These are phyloP conservation scores for Autographa gamma DNA, from an alignment of 2,888 invertebrate genomes.

Conservation along the genomic window DNA sequence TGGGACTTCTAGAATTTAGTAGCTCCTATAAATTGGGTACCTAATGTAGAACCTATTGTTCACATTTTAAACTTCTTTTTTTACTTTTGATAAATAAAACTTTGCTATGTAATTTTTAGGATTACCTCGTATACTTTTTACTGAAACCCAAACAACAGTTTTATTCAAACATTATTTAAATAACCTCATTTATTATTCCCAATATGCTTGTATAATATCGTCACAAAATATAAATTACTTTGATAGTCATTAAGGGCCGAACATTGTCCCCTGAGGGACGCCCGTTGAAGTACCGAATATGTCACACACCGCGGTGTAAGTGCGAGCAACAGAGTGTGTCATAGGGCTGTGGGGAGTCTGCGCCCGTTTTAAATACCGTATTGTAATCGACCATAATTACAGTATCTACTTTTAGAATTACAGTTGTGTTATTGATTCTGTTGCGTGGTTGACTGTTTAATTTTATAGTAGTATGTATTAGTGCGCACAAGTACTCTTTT, in stretches of 20 bases:
- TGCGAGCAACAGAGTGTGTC: constrained; percentile 68
- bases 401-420: constrained; percentile 30
- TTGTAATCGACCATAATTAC: constrained; percentile 43
- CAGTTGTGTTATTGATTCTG: constrained; percentile 20
- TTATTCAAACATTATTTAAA: background rate
- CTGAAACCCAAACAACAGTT: no score
- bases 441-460: constrained; percentile 14
- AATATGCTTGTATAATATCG: background rate
- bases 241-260: constrained; percentile 39
- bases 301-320: constrained; percentile 63
- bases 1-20: no score
- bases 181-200: constrained; percentile 4
- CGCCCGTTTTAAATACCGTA: constrained; percentile 54
- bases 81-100: no score
- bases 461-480: no score
- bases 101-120: no score
- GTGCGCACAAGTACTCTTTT: no score
- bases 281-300: constrained; percentile 55
- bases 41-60: no score
- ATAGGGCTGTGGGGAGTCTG: constrained; percentile 56
- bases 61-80: no score
- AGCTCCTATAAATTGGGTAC: no score
- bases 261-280: constrained; percentile 53
- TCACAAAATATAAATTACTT: constrained; percentile 22
- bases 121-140: no score